Evolutionary conservation across 2,113 vertebrate species (phyloP).

Genomic region (Clupea harengus): DNA sequence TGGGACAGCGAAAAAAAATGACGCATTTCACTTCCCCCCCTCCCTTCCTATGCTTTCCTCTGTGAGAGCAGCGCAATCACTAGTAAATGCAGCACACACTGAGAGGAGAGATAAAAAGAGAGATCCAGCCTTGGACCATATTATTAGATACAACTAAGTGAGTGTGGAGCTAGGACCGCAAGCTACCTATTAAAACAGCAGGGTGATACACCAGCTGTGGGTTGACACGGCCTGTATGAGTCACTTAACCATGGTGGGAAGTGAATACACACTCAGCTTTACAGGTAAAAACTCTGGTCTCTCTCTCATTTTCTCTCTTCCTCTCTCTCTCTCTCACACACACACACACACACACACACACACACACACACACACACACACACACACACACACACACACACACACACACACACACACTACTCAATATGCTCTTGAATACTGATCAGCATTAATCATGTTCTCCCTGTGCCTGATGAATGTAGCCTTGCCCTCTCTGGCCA

Average conservation of each 20-base stretch:
- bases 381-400: neutral
- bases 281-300: neutral
- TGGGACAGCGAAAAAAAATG: slow-evolving; percentile 54
- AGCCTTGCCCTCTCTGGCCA: neutral
- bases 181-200: neutral
- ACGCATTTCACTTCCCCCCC: slow-evolving; percentile 55
- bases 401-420: neutral
- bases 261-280: neutral
- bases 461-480: neutral
- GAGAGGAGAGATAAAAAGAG: slow-evolving; percentile 11
- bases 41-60: neutral
- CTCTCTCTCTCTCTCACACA: neutral
- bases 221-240: neutral
- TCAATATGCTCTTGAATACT: neutral
- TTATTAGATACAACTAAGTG: neutral
- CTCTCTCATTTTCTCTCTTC: neutral
- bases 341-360: neutral
- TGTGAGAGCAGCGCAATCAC: neutral
- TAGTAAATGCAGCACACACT: neutral
- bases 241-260: neutral
- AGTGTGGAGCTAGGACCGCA: neutral
- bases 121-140: neutral
- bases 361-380: neutral
- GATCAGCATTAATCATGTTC: neutral
- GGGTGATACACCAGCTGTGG: neutral